Evolutionary conservation across 2,113 vertebrate genomes (phyloP).

Genomic region (Myrmophylax atrothorax): DNA sequence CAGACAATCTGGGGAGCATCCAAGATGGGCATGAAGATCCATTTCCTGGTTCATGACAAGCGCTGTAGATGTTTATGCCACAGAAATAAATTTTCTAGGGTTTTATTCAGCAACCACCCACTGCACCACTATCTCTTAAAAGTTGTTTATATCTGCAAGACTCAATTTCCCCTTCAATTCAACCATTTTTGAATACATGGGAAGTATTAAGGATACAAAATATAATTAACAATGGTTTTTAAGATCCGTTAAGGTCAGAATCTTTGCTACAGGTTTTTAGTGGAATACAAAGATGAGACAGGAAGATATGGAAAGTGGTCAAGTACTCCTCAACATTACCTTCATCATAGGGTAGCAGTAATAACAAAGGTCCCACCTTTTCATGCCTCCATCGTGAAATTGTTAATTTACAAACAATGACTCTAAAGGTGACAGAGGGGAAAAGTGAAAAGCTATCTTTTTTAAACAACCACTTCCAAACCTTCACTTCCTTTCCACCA

Average conservation of each 20-base stretch:
- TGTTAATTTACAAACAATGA: background rate
- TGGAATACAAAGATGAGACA: background rate
- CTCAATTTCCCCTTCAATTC: background rate
- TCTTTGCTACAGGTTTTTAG: background rate
- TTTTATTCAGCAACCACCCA: background rate
- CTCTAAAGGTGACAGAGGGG: background rate
- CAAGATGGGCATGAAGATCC: slow-evolving; percentile 31
- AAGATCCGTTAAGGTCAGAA: background rate
- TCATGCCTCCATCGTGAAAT: background rate
- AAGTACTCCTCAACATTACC: background rate
- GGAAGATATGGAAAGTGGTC: background rate
- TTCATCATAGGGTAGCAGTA: background rate
- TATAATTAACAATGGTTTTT: background rate
- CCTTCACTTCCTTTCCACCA: background rate
- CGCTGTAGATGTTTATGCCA: slow-evolving; percentile 35
- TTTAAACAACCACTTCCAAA: background rate
- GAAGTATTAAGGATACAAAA: background rate
- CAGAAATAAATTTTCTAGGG: background rate
- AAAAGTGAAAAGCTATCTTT: slow-evolving; percentile 12
- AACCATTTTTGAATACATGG: background rate
- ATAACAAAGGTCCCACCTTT: background rate
- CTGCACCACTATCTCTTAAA: background rate
- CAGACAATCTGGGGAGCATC: slow-evolving; percentile 50
- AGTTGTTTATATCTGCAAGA: background rate
- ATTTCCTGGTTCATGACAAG: slow-evolving; percentile 30